Percentiles rank a stretch among this genome's conserved stretches.
Conservation (phyloP, 2,797 vertebrate genomes). For the Merluccius polli region DNA sequence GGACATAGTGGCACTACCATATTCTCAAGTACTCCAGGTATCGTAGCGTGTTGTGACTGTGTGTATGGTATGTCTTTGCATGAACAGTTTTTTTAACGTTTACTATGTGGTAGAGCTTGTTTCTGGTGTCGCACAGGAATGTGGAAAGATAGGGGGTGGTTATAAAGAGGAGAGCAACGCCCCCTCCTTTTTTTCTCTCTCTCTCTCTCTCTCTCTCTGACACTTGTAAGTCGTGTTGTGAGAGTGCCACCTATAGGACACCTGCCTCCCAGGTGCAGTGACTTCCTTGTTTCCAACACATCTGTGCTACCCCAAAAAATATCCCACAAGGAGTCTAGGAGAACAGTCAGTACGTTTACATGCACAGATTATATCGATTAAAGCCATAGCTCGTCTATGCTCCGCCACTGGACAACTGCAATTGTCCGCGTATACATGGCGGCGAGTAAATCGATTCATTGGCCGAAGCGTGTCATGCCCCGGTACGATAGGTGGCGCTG, state of each 20-base stretch:
- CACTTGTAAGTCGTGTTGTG: neutral
- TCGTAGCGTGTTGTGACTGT: no score
- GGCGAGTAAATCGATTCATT: no score
- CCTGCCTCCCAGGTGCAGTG: neutral
- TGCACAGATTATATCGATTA: no score
- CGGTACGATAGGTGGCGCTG: no score
- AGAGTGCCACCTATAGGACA: neutral
- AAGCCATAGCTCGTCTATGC: no score
- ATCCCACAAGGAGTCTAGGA: neutral
- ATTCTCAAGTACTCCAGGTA: no score
- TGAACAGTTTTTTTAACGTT: neutral
- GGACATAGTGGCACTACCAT: no score
- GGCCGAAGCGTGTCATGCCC: no score
- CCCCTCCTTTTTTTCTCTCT: neutral
- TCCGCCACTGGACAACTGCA: no score
- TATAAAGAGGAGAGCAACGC: neutral
- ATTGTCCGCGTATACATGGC: no score
- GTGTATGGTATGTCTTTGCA: neutral
- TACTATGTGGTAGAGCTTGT: conserved; percentile 2
- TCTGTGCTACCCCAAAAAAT: neutral
- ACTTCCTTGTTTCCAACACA: neutral
- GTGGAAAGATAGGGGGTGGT: neutral
- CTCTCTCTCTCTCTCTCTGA: neutral
- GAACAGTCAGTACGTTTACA: neutral
- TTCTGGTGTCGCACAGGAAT: neutral